These are phyloP conservation scores for Drosophila littoralis DNA, from an alignment of 1,140 invertebrate species.

Conservation along the genomic window DNA sequence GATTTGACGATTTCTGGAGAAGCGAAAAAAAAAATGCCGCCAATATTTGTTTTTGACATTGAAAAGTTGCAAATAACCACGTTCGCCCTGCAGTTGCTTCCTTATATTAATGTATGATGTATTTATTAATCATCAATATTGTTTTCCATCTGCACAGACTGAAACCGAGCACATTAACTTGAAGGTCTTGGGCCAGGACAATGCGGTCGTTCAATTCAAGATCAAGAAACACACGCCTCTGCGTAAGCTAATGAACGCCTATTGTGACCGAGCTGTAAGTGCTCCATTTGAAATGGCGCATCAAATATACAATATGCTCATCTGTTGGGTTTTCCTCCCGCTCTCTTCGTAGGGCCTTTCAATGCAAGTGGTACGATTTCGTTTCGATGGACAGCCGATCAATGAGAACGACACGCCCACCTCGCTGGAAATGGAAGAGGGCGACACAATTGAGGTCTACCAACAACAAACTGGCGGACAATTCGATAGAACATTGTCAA, in stretches of 20 bases:
- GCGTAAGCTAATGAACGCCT: conserved; percentile 96
- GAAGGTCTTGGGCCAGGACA: conserved; percentile 96
- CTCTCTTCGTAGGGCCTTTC: conserved; percentile 87
- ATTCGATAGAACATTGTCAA: too few species aligned
- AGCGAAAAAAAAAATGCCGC: not conserved
- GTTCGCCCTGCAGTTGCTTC: not conserved
- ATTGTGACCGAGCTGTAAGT: conserved; percentile 92
- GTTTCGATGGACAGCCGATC: conserved; percentile 96
- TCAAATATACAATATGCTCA: not conserved
- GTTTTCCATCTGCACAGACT: conserved; percentile 9
- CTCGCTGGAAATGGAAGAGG: conserved; percentile 96
- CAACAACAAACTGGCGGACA: conserved; percentile 94
- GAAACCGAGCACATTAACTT: conserved; percentile 95
- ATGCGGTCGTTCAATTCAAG: conserved; percentile 97
- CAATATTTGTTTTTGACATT: not conserved
- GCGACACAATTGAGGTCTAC: conserved; percentile 97
- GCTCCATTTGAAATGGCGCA: too few species aligned
- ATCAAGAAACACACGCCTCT: conserved; percentile 97
- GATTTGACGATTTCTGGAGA: too few species aligned
- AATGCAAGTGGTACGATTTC: conserved; percentile 94
- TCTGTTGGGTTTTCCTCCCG: not conserved
- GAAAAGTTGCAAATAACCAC: too few species aligned
- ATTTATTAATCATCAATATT: not conserved
- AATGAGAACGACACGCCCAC: conserved; percentile 95
- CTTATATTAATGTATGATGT: not conserved